Conservation (phyloP, 2,113 vertebrate genomes). For the Scomber scombrus region DNA sequence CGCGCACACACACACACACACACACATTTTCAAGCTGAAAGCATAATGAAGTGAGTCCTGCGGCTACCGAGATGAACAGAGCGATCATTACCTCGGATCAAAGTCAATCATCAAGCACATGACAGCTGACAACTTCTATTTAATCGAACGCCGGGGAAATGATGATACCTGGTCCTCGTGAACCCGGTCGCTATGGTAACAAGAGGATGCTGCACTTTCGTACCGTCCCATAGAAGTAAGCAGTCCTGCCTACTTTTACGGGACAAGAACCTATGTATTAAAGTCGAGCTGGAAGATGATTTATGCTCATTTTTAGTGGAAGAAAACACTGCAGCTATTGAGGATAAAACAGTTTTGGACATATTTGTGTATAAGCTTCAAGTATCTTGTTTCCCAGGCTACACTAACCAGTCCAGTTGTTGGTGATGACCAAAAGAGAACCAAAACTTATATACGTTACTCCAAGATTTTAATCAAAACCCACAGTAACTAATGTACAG, state of each 20-base stretch:
- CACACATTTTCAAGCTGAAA: constrained; percentile 4
- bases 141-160: constrained; percentile 28
- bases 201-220: constrained; percentile 28
- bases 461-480: not conserved
- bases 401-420: too few relatives aligned
- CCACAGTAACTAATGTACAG: too few relatives aligned
- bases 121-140: constrained; percentile 66
- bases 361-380: not conserved
- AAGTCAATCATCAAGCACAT: constrained; percentile 57
- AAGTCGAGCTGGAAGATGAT: not conserved
- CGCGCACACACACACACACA: not conserved
- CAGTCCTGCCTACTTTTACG: not conserved
- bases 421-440: too few relatives aligned
- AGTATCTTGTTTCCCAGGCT: too few relatives aligned
- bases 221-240: constrained; percentile 1
- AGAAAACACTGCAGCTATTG: not conserved
- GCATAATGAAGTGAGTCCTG: constrained; percentile 31
- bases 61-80: constrained; percentile 37
- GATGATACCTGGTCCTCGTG: constrained; percentile 34
- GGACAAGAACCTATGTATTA: constrained; percentile 27
- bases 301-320: not conserved
- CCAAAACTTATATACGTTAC: not conserved
- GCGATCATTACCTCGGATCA: constrained; percentile 65
- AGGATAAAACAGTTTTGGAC: not conserved
- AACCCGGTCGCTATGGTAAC: constrained; percentile 54